These are phyloP conservation scores for Eriosoma lanigerum DNA, from an alignment of 1,140 invertebrate species.

Conservation along the genomic window DNA sequence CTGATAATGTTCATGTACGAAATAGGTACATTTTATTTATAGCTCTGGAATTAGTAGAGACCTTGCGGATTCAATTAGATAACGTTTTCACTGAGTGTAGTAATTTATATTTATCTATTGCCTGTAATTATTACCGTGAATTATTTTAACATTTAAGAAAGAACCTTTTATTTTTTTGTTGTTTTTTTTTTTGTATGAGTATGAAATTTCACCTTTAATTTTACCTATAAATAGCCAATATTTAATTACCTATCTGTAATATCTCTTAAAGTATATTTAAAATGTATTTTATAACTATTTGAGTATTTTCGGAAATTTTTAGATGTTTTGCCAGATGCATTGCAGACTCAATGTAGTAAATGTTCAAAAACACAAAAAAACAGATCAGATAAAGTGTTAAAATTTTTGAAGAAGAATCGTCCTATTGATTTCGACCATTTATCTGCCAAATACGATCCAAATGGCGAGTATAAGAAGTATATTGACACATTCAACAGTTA, in stretches of 20 bases:
- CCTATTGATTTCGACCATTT: constrained; percentile 63
- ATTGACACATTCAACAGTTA: background rate
- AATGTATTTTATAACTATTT: no score
- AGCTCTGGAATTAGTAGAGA: background rate
- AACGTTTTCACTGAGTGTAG: constrained; percentile 20
- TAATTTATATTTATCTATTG: constrained; percentile 10
- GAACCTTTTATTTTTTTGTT: no score
- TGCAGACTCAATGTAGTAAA: constrained; percentile 66
- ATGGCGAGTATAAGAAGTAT: constrained; percentile 60
- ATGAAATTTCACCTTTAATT: background rate
- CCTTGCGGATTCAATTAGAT: constrained; percentile 17
- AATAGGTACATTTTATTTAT: no score
- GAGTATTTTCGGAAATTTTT: constrained; percentile 53
- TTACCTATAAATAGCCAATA: background rate
- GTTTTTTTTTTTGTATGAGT: no score
- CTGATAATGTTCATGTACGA: no score
- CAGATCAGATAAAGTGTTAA: constrained; percentile 62
- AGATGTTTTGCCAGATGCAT: constrained; percentile 65
- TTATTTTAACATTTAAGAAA: background rate
- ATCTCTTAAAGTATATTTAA: background rate
- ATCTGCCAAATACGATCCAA: constrained; percentile 65
- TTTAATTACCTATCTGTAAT: no score
- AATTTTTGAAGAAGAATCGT: constrained; percentile 63
- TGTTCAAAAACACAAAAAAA: constrained; percentile 65
- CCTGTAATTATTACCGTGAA: background rate